phyloP scores from a whole-genome alignment of 2,797 vertebrate genomes.

The Australoheros facetus region DNA sequence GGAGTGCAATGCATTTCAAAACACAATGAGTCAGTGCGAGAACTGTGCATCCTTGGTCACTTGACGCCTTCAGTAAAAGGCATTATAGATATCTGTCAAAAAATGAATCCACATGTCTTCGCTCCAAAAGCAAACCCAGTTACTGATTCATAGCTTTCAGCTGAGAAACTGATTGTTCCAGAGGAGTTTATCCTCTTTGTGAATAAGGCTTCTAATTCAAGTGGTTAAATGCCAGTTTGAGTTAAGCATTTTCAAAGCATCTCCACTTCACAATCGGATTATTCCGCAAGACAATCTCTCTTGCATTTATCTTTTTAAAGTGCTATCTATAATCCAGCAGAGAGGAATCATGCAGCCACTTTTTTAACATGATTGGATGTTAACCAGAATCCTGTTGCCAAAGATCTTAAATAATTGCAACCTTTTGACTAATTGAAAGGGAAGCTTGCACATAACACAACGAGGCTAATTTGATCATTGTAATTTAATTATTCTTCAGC shows the following conservation, averaged over 20 bases:
- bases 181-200: slow-evolving; percentile 13
- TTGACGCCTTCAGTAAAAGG: not conserved
- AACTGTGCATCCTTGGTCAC: slow-evolving; percentile 12
- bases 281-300: slow-evolving; percentile 17
- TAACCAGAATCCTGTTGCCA: slow-evolving; percentile 22
- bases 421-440: slow-evolving; percentile 64
- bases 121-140: slow-evolving; percentile 1
- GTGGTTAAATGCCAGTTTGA: slow-evolving; percentile 17
- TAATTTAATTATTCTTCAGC: slow-evolving; percentile 73
- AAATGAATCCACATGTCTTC: not conserved
- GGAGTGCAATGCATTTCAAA: slow-evolving; percentile 25
- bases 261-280: not conserved
- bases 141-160: not conserved
- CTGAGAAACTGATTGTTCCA: not conserved
- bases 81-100: slow-evolving; percentile 13
- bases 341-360: not conserved
- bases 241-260: slow-evolving; percentile 21
- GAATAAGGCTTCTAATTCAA: slow-evolving; percentile 29
- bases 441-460: slow-evolving; percentile 48
- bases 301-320: not conserved
- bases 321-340: not conserved
- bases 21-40: slow-evolving; percentile 23
- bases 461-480: slow-evolving; percentile 64
- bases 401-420: slow-evolving; percentile 60
- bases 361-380: not conserved